Conservation (phyloP, 2,888 invertebrate species). For the Phytoseiulus persimilis region DNA sequence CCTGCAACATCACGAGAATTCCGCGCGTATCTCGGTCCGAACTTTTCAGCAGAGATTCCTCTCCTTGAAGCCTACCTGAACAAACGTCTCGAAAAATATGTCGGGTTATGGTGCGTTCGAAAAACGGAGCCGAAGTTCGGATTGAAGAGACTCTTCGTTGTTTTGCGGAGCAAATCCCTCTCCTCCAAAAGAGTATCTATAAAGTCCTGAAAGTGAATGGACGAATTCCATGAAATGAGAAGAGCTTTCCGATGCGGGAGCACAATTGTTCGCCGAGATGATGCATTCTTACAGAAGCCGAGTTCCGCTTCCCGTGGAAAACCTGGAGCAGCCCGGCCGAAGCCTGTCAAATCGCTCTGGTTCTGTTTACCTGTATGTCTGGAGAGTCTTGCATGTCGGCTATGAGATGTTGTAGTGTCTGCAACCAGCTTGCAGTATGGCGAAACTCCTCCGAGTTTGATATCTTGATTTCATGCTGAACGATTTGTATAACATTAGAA, state of each 20-base stretch:
- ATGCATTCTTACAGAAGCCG: too few species aligned
- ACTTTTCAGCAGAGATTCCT: too few species aligned
- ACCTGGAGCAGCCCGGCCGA: too few species aligned
- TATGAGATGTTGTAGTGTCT: constrained; percentile 78
- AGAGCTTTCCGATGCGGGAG: too few species aligned
- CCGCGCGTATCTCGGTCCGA: not conserved
- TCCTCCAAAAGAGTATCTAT: constrained; percentile 21
- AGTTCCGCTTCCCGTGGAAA: too few species aligned
- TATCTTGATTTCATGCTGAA: constrained; percentile 71
- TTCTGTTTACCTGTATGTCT: not conserved
- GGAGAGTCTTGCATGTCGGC: constrained; percentile 62
- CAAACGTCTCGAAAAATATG: constrained; percentile 85
- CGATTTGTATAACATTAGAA: not conserved
- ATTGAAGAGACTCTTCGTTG: constrained; percentile 84
- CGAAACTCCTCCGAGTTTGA: constrained; percentile 71
- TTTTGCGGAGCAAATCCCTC: constrained; percentile 59
- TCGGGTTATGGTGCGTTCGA: constrained; percentile 92
- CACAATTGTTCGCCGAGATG: too few species aligned
- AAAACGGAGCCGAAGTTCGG: constrained; percentile 92
- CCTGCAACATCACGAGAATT: not conserved
- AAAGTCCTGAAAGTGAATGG: not conserved
- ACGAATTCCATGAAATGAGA: not conserved
- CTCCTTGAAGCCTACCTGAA: too few species aligned
- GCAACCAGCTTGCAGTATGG: constrained; percentile 77
- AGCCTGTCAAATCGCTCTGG: too few species aligned